phyloP scores from a whole-genome alignment of 1,140 invertebrate species.

The Eupristina koningsbergeri region DNA sequence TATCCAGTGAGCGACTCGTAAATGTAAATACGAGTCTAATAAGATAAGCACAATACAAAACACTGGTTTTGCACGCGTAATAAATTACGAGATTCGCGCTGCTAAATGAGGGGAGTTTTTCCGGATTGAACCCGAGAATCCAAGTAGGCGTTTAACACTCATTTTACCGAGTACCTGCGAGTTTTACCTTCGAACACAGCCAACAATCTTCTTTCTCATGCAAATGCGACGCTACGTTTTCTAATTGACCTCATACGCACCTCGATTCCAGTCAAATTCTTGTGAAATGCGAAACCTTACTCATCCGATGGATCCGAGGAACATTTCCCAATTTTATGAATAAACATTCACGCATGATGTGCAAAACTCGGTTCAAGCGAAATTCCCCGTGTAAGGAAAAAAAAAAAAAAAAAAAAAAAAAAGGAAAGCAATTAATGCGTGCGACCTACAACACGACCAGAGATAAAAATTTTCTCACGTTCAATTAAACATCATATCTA shows the following conservation, averaged over 20 bases:
- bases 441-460: no score
- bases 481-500: constrained; percentile 13
- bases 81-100: not conserved
- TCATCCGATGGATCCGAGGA: not conserved
- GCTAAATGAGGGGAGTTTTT: not conserved
- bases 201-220: constrained; percentile 13
- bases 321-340: not conserved
- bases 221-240: constrained; percentile 1
- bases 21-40: no score
- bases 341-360: no score
- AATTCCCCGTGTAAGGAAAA: no score
- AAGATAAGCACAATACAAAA: no score
- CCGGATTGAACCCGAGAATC: constrained; percentile 1
- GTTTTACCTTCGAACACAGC: not conserved
- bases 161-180: not conserved
- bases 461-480: constrained; percentile 35
- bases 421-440: no score
- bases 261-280: not conserved
- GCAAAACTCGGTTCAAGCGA: no score
- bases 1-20: no score
- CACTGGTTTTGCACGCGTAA: not conserved
- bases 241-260: constrained; percentile 9
- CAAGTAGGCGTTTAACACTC: constrained; percentile 30
- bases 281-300: not conserved
- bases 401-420: no score